These are phyloP conservation scores for Thereva unica DNA, from an alignment of 2,888 invertebrate species.

Conservation along the genomic window DNA sequence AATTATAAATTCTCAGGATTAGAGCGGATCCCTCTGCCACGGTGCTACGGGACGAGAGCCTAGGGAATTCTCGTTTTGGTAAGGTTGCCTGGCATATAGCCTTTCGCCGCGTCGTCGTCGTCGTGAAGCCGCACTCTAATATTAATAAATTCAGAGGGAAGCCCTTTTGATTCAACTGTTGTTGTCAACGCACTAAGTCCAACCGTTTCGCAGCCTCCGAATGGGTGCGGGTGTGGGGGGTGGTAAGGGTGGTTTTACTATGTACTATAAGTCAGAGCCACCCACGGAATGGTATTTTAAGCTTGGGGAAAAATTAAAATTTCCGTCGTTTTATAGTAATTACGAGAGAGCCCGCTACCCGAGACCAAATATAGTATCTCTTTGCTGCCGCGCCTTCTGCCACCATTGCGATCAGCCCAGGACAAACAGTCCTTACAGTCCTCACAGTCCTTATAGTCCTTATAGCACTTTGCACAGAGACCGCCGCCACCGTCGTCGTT, in stretches of 20 bases:
- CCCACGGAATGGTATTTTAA: constrained; percentile 1
- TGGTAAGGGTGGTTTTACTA: no score
- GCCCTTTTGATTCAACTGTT: constrained; percentile 30
- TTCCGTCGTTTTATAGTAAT: constrained; percentile 19
- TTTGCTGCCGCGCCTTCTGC: constrained; percentile 8
- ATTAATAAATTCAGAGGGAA: constrained; percentile 29
- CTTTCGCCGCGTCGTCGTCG: constrained; percentile 4
- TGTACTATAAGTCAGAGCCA: neutral
- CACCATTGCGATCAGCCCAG: constrained; percentile 22
- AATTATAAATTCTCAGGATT: constrained; percentile 29
- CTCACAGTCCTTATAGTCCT: no score
- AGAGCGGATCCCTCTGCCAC: constrained; percentile 4
- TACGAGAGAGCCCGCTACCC: neutral
- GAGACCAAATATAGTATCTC: no score
- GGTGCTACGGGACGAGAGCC: no score
- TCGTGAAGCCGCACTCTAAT: neutral
- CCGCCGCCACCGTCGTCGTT: no score
- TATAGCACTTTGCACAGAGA: no score
- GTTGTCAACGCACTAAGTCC: constrained; percentile 18
- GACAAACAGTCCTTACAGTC: neutral
- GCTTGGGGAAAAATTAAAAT: neutral
- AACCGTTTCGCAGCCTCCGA: neutral
- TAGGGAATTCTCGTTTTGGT: no score
- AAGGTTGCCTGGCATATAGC: neutral
- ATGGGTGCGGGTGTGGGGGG: neutral